Base-by-base conservation (phyloP, 2,888 invertebrate species). In the Pyrocoelia pectoralis region DNA sequence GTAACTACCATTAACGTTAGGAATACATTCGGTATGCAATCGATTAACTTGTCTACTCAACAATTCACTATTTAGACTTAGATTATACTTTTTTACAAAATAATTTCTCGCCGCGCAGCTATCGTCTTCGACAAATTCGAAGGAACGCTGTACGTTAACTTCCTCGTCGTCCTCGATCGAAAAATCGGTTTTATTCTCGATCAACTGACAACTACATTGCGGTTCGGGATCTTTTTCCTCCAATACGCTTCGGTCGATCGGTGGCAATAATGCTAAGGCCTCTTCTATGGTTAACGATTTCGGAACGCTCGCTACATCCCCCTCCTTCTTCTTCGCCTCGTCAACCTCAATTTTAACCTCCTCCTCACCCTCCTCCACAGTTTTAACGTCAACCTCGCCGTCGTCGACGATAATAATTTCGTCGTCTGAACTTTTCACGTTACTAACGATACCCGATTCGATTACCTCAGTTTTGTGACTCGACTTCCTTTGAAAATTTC, bases 231-330 rank as follows among this genome's bases (percentile, higher is more conserved):
- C 50, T 3, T 29, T 50, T 18, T 74, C 71, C 1, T 72, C 59
- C 18, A 78, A 65, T n/a, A 73, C 69, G 1, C 74, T 68, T 29
- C 65, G 79, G 78, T 90, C 87, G 55, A 92, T 77, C 0, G 90
- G 89, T 49, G 91, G 91, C 73, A 92, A 82, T 73, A 85, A 83
- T 17, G 87, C 83, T 71, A 89, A 81, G 61, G 90, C 88, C 66
- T 87, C 87, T 70, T 87, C 86, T 14, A 86, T 83, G 10, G 84
- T 83, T 66, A 85, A 71, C 38, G 82, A 79, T 48, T 72, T 72
- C 8, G 73, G 73, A 53, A 69, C 48, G 48, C 18, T 17, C 14
- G 17, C 10, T 1, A 38, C 10, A 10, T 14, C 24, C 10, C 28
- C 52, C 13, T 49, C 46, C 15, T 60, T 52, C 14, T 61, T 46